Evolutionary conservation across 2,888 invertebrate species (phyloP), one percentile per base, ranked within the genome.

Genomic region (Malthinus seriepunctatus): DNA sequence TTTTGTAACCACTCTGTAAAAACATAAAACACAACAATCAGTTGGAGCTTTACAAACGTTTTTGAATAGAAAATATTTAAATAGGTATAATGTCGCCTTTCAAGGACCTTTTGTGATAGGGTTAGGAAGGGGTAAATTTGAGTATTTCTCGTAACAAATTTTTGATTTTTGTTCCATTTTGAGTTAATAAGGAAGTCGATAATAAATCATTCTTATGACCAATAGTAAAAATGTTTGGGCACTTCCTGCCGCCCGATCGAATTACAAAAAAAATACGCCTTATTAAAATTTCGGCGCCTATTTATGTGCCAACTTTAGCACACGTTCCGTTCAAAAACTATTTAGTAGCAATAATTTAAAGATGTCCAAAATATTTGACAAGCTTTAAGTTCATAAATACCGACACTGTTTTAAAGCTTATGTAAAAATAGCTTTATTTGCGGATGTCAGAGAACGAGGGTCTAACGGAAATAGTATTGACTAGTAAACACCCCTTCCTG

Each of bases 401-500:
- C 51, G 56, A 51, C 56, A 51, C 33, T 52, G 61, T 58, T 63
- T 63, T 63, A 15, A 12, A 15, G 14, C 14, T 15, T 42, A 9
- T 23, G 55, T 63, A 60, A 56, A 65, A 63, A 65, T 58, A 63
- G 55, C 47, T 64, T 45, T 57, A 64, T 69, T 69, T 67, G 69
- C 69, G 69, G 69, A 69, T 69, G 65, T 64, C 53, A 63, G 52
- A 59, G 51, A 53, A 51, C 34, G 42, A 55, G 54, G 54, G 54
- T 47, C 66, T 67, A 67, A 66, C 70, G 73, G 72, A 73, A 72
- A 72, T 67, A 64, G 62, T 63, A 67, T 64, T 63, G 64, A 64
- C 62, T 61, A 64, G 67, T 71, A 68, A 69, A 73, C 73, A 73
- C 73, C 73, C 73, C 70, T 73, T 73, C 73, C 73, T 72, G 73